These are phyloP conservation scores for Daubentonia madagascariensis DNA, from an alignment of 2,113 vertebrate genomes.

Conservation along the genomic window DNA sequence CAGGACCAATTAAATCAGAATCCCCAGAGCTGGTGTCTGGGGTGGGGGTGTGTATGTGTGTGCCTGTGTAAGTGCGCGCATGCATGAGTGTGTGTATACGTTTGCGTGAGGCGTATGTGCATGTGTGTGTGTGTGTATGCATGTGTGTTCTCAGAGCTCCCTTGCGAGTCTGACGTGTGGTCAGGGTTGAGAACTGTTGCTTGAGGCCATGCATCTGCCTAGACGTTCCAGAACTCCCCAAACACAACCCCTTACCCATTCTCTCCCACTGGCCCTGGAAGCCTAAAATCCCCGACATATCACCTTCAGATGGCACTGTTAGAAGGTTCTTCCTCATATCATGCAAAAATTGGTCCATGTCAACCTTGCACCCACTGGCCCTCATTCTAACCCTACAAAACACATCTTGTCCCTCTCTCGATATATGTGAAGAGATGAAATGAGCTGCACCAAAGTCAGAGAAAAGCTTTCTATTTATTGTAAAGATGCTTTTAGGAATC, in stretches of 20 bases:
- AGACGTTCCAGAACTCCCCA: not conserved
- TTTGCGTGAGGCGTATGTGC: not conserved
- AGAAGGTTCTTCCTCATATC: not conserved
- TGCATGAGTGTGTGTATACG: not conserved
- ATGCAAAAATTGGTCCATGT: not conserved
- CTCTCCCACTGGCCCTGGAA: not conserved
- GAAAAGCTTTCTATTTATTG: not conserved
- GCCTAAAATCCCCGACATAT: not conserved
- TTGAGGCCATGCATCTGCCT: no score
- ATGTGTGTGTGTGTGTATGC: not conserved
- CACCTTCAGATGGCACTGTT: rapidly evolving
- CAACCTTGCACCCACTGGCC: not conserved
- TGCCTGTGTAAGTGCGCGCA: not conserved
- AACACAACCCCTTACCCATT: not conserved
- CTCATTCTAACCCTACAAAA: not conserved
- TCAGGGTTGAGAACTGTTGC: not conserved
- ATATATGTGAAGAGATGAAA: not conserved
- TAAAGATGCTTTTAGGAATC: not conserved
- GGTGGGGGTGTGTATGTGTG: rapidly evolving
- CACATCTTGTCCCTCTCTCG: not conserved
- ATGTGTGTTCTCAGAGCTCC: not conserved
- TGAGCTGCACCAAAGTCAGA: not conserved
- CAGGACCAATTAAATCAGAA: not conserved
- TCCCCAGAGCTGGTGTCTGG: not conserved
- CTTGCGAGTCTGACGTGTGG: not conserved